Evolutionary conservation across 2,113 vertebrate species (phyloP).

Genomic region (Indicator maculatus): DNA sequence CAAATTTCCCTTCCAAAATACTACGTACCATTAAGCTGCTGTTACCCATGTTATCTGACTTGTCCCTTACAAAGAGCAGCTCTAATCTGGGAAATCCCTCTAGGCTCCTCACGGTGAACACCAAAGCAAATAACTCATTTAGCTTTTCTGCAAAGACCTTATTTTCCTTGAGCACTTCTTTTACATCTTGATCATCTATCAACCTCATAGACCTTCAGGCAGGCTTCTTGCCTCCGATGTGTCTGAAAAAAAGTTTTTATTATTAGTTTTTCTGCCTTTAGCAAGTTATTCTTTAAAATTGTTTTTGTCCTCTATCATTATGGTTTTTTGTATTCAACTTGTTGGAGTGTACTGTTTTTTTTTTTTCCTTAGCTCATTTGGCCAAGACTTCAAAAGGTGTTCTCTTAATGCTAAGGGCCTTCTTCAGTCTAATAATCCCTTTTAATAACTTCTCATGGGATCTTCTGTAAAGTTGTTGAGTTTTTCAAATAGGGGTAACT

Average conservation of each 20-base stretch:
- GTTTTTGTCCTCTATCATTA: slow-evolving; percentile 53
- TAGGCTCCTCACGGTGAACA: slow-evolving; percentile 41
- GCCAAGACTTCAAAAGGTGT: slow-evolving; percentile 37
- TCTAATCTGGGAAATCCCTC: slow-evolving; percentile 62
- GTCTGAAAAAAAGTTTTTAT: slow-evolving; percentile 62
- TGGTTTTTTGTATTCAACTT: slow-evolving; percentile 52
- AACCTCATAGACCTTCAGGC: slow-evolving; percentile 59
- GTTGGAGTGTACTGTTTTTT: not conserved
- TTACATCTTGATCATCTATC: slow-evolving; percentile 72
- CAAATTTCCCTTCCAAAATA: not conserved
- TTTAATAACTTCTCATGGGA: not conserved
- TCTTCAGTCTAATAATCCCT: not conserved
- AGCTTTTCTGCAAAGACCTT: slow-evolving; percentile 49
- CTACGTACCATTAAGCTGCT: not conserved
- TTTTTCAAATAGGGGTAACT: not conserved
- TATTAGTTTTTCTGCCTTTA: slow-evolving; percentile 69
- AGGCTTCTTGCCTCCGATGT: slow-evolving; percentile 48
- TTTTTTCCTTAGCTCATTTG: not conserved
- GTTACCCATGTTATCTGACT: slow-evolving; percentile 18
- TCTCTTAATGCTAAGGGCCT: slow-evolving; percentile 44
- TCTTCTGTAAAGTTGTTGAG: not conserved
- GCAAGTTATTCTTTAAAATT: slow-evolving; percentile 68
- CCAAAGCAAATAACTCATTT: slow-evolving; percentile 67
- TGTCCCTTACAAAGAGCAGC: not conserved
- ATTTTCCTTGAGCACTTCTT: slow-evolving; percentile 66